phyloP scores from a whole-genome alignment of 2,797 vertebrate species.

The Neostethus bicornis region DNA sequence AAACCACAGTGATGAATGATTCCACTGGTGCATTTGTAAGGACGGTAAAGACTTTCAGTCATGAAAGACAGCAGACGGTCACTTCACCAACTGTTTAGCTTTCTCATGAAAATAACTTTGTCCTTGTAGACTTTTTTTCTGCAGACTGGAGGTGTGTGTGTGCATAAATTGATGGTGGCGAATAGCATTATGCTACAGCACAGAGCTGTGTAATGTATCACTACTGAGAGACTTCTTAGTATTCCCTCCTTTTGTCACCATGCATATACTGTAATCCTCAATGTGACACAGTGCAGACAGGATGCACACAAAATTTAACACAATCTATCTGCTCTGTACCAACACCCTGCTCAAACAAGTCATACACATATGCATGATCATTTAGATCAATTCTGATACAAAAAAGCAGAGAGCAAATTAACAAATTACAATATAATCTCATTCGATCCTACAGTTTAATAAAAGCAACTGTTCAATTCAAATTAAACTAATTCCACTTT shows the following conservation, averaged over 20 bases:
- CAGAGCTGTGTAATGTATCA: slow-evolving; percentile 30
- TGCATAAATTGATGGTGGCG: slow-evolving; percentile 2
- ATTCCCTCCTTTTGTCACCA: slow-evolving; percentile 15
- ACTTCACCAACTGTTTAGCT: slow-evolving; percentile 33
- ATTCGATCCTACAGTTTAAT: neutral
- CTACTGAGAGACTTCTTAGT: slow-evolving; percentile 14
- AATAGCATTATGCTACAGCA: slow-evolving; percentile 14
- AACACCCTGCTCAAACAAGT: neutral
- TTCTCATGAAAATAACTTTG: slow-evolving; percentile 30
- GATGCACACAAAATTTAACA: neutral
- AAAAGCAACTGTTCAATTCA: neutral
- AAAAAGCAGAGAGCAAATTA: neutral
- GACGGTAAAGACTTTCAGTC: slow-evolving; percentile 39
- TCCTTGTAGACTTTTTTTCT: slow-evolving; percentile 27
- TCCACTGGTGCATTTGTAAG: slow-evolving; percentile 40
- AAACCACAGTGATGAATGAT: slow-evolving; percentile 59
- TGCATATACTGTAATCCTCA: neutral
- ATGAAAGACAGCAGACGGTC: slow-evolving; percentile 43
- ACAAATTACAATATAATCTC: neutral
- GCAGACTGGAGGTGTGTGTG: slow-evolving; percentile 4
- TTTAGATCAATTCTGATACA: too few species aligned
- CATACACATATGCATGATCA: slow-evolving; percentile 3
- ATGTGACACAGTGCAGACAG: slow-evolving; percentile 2
- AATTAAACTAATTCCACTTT: neutral
- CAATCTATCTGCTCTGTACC: neutral